A percentile compares a stretch with the other conserved stretches of the same genome.
These are phyloP conservation scores for Hetaerina titia DNA, from an alignment of 2,888 invertebrate genomes.

Conservation along the genomic window DNA sequence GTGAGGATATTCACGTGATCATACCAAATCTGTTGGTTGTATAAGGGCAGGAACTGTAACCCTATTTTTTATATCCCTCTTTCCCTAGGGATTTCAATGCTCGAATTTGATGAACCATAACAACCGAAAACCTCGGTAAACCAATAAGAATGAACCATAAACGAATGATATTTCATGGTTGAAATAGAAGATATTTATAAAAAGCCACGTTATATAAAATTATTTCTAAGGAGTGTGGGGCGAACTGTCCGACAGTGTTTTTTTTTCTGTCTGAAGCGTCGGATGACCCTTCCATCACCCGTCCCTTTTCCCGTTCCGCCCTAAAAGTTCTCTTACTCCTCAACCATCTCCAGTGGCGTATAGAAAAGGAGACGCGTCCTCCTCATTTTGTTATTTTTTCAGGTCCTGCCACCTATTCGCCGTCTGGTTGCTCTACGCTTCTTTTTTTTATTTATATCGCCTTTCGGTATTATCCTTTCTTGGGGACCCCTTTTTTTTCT, in stretches of 20 bases:
- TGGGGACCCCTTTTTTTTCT: background rate
- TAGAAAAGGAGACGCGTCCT: background rate
- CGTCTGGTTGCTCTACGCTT: background rate
- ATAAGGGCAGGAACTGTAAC: no score
- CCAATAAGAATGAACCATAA: background rate
- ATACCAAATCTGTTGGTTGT: no score
- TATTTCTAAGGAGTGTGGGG: background rate
- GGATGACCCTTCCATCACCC: background rate
- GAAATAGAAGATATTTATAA: background rate
- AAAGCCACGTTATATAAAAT: background rate
- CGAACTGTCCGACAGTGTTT: background rate
- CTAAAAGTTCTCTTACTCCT: background rate
- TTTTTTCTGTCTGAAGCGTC: background rate
- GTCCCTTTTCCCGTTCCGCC: background rate
- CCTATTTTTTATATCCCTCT: no score
- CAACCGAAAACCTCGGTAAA: background rate
- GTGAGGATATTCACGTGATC: no score
- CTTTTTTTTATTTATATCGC: background rate
- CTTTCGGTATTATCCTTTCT: background rate
- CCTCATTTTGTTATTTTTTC: constrained; percentile 1
- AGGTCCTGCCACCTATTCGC: background rate
- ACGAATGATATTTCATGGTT: constrained; percentile 31
- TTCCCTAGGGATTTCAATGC: background rate
- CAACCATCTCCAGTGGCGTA: background rate
- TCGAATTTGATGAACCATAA: background rate